Evolutionary conservation across 2,888 invertebrate genomes (phyloP).

Genomic region (Timema cristinae): DNA sequence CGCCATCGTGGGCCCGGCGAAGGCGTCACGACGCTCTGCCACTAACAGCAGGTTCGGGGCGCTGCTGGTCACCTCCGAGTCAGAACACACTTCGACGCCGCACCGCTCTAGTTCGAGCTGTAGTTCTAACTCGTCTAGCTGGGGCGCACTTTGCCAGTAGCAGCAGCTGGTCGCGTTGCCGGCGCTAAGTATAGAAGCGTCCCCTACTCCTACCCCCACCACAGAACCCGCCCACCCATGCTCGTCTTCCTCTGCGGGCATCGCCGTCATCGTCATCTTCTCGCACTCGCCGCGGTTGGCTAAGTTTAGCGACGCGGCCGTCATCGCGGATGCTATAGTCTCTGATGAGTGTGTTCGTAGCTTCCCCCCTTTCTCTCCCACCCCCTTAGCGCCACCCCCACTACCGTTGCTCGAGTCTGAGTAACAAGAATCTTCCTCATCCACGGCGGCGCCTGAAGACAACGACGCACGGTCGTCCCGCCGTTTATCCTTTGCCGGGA

Average conservation of each 20-base stretch:
- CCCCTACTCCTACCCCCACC: constrained; percentile 34
- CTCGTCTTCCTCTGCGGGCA: constrained; percentile 42
- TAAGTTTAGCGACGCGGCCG: constrained; percentile 7
- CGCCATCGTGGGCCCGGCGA: constrained; percentile 29
- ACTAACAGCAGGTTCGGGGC: constrained; percentile 30
- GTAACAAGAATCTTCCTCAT: constrained; percentile 29
- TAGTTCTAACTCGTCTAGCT: constrained; percentile 33
- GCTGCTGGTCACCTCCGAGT: constrained; percentile 34
- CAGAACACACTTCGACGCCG: constrained; percentile 29
- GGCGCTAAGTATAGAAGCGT: constrained; percentile 19
- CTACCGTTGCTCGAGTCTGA: constrained; percentile 27
- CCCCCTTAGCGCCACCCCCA: constrained; percentile 22
- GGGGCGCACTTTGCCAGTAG: constrained; percentile 42
- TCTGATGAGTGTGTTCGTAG: neutral
- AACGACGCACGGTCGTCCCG: constrained; percentile 11
- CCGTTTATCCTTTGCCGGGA: constrained; percentile 32
- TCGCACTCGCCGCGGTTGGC: constrained; percentile 22
- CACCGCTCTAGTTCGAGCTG: constrained; percentile 34
- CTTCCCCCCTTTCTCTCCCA: neutral
- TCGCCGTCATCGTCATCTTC: constrained; percentile 38
- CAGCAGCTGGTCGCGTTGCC: constrained; percentile 24
- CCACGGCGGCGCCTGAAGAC: constrained; percentile 4
- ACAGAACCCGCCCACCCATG: constrained; percentile 32
- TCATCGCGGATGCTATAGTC: constrained; percentile 15
- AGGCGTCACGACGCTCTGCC: constrained; percentile 3